Evolutionary conservation across 2,797 vertebrate species (phyloP), one percentile per base, ranked within the genome.

Genomic region (Falco columbarius): DNA sequence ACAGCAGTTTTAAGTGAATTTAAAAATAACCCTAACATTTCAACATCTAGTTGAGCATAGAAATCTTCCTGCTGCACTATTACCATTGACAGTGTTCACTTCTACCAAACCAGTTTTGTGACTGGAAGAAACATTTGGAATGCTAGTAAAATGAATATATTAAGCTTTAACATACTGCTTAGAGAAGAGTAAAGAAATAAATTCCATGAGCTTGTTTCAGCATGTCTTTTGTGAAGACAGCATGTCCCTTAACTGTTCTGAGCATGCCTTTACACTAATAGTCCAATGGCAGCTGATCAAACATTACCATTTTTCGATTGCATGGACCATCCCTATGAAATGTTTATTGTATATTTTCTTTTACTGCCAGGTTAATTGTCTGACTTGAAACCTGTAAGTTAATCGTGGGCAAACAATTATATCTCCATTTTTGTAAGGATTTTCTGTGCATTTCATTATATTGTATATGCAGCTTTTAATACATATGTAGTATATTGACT

Each of bases 341-440:
- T 71, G 46, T 3, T 92, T 4, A 3, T 12, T 68, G 32, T 68
- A 8, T 67, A 3, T 84, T 96, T 93, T 96, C 49, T 81, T 93
- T 55, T 79, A 66, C 26, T 90, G 87, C 89, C 89, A 95, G 85
- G 52, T 95, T 96, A 96, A 96, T 95, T 82, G 87, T 97, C 91
- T 44, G 66, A 88, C 70, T 76, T 79, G 46, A 79, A 90, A 93
- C 76, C 40, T 89, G 32, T 5, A 14, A 56, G 24, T 63, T 81
- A 36, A 21, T 90, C 63, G 15, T 54, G 59, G 59, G 21, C 47
- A 75, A 89, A 21, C 70, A 73, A 15, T 79, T 3, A 6, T 34
- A 65, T 79, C 26, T 75, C 49, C 9, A 4, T 72, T 92, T 61
- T 56, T 62, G 23, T 68, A 42, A 52, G 27, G 1, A 12, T 66